Conservation (phyloP, 2,888 invertebrate species). For the Allophyes oxyacanthae region DNA sequence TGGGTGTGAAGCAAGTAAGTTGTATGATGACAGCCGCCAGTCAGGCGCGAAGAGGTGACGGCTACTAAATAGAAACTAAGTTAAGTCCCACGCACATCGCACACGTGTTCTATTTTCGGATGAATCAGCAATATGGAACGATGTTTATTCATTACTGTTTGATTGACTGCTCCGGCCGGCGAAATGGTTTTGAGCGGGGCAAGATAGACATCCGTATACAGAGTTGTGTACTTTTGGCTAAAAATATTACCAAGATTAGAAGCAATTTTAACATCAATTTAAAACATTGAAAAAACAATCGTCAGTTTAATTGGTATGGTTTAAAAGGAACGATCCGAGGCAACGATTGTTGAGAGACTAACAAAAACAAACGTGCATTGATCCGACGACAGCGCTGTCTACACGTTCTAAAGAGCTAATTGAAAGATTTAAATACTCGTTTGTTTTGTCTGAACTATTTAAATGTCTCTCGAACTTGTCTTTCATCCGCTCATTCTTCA, state of each 20-base stretch:
- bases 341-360: constrained; percentile 14
- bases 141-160: constrained; percentile 36
- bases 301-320: background rate
- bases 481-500: constrained; percentile 15
- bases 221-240: constrained; percentile 5
- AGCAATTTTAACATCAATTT: constrained; percentile 8
- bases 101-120: constrained; percentile 49
- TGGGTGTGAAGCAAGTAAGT: constrained; percentile 69
- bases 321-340: constrained; percentile 8
- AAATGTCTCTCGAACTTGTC: constrained; percentile 16
- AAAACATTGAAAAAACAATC: constrained; percentile 20
- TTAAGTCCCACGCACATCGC: constrained; percentile 49
- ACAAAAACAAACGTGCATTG: constrained; percentile 45
- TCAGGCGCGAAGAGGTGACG: constrained; percentile 62
- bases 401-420: constrained; percentile 43
- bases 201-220: background rate
- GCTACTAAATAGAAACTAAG: constrained; percentile 57
- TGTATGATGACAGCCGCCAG: constrained; percentile 69
- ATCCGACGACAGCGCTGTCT: constrained; percentile 59
- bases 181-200: constrained; percentile 9
- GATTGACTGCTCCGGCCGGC: constrained; percentile 27
- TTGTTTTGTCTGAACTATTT: constrained; percentile 34
- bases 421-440: constrained; percentile 55
- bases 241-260: constrained; percentile 3
- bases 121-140: constrained; percentile 36